phyloP scores from a whole-genome alignment of 2,888 invertebrate species.

The Arge pagana region DNA sequence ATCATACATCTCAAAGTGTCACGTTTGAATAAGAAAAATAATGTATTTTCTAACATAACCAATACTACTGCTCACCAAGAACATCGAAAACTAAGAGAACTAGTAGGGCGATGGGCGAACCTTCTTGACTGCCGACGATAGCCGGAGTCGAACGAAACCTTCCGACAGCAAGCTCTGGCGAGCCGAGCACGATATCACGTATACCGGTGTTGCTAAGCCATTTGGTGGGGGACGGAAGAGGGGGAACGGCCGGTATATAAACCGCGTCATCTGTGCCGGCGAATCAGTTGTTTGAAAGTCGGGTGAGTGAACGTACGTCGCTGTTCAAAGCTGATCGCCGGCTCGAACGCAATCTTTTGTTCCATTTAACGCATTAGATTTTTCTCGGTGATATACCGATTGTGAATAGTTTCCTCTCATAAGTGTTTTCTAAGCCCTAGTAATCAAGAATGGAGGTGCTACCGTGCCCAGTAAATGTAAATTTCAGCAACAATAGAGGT shows the following conservation, averaged over 20 bases:
- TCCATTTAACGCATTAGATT: constrained; percentile 6
- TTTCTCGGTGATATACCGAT: constrained; percentile 2
- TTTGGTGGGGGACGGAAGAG: constrained; percentile 33
- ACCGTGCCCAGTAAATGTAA: constrained; percentile 76
- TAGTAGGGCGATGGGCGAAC: constrained; percentile 22
- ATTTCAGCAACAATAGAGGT: constrained; percentile 79
- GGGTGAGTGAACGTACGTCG: constrained; percentile 16
- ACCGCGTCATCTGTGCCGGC: constrained; percentile 48
- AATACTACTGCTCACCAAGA: too few relatives aligned
- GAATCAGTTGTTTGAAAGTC: constrained; percentile 45
- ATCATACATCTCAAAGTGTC: too few relatives aligned
- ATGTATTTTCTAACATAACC: too few relatives aligned
- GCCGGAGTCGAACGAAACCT: constrained; percentile 33
- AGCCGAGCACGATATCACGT: constrained; percentile 51
- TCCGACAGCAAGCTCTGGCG: constrained; percentile 41
- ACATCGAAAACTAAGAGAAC: too few relatives aligned
- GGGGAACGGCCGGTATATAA: constrained; percentile 44
- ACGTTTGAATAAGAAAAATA: too few relatives aligned
- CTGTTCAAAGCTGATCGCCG: constrained; percentile 16
- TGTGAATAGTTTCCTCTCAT: constrained; percentile 16
- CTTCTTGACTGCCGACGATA: constrained; percentile 25
- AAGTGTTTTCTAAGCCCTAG: constrained; percentile 14
- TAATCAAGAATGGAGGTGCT: constrained; percentile 77
- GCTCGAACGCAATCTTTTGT: constrained; percentile 24
- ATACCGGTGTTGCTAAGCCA: constrained; percentile 56